phyloP scores from a whole-genome alignment of 2,888 invertebrate genomes.

The Rhingia campestris region DNA sequence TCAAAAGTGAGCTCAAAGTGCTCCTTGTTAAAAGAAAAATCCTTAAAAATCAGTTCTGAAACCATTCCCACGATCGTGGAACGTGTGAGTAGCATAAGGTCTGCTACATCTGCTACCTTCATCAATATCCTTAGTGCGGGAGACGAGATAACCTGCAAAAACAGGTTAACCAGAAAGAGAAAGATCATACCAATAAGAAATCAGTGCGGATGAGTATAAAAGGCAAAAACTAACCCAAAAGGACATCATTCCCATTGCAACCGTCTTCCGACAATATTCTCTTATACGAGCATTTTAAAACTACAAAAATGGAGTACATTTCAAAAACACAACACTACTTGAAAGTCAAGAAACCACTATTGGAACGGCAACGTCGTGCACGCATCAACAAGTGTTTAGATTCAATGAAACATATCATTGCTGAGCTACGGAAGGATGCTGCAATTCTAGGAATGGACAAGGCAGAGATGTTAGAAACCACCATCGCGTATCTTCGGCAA shows the following conservation, averaged over 20 bases:
- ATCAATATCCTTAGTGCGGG: constrained; percentile 23
- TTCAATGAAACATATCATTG: no score
- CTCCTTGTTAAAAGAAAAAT: constrained; percentile 41
- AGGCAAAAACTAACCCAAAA: constrained; percentile 10
- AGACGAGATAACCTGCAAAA: constrained; percentile 42
- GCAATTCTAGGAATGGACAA: no score
- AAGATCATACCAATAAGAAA: constrained; percentile 37
- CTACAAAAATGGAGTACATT: constrained; percentile 4
- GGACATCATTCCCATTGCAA: constrained; percentile 77
- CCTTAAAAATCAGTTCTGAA: constrained; percentile 25
- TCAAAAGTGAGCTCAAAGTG: constrained; percentile 62
- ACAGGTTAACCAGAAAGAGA: constrained; percentile 48
- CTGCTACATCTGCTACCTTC: constrained; percentile 48
- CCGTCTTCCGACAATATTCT: constrained; percentile 36
- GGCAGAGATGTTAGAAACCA: no score
- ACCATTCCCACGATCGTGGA: constrained; percentile 57
- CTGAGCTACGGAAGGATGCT: no score
- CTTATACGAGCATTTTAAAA: not conserved
- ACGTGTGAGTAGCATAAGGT: constrained; percentile 19
- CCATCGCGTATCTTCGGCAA: no score
- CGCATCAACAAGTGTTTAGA: no score
- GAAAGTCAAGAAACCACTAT: no score
- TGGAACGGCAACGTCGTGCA: no score
- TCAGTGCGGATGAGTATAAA: not conserved
- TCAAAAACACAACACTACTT: no score